Evolutionary conservation across 2,888 invertebrate genomes (phyloP).

Genomic region (Himalopsyche japonica): DNA sequence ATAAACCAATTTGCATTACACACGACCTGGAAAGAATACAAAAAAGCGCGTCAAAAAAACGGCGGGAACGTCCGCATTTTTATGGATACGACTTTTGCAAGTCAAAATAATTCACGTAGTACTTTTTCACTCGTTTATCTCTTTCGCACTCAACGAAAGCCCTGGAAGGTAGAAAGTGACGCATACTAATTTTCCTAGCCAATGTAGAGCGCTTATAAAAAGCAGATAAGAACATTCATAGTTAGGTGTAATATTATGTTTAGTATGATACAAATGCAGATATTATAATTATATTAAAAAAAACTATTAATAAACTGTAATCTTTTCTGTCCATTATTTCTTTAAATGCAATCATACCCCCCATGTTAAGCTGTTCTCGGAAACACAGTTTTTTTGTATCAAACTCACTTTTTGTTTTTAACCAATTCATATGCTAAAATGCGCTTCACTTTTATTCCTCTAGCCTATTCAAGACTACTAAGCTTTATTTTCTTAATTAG

Average conservation of each 20-base stretch:
- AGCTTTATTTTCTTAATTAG: too few species aligned
- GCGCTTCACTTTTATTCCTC: too few species aligned
- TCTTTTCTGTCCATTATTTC: too few species aligned
- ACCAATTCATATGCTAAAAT: too few species aligned
- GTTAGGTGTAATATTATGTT: background rate
- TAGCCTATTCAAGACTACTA: too few species aligned
- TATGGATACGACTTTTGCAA: slow-evolving; percentile 12
- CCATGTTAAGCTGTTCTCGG: too few species aligned
- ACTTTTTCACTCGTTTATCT: background rate
- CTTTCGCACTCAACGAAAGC: background rate
- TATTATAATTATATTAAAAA: too few species aligned
- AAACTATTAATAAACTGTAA: too few species aligned
- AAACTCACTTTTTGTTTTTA: too few species aligned
- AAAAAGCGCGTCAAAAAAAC: background rate
- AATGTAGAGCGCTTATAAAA: background rate
- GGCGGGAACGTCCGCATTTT: slow-evolving; percentile 5
- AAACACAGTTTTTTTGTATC: too few species aligned
- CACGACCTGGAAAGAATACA: background rate
- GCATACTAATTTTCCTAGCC: background rate
- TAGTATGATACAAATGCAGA: too few species aligned
- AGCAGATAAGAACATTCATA: background rate
- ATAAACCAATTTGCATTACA: background rate
- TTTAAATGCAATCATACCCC: too few species aligned
- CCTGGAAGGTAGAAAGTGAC: background rate
- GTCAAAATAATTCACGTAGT: background rate